phyloP scores from a whole-genome alignment of 2,797 vertebrate genomes.

The Oceanodroma leucorhoa region DNA sequence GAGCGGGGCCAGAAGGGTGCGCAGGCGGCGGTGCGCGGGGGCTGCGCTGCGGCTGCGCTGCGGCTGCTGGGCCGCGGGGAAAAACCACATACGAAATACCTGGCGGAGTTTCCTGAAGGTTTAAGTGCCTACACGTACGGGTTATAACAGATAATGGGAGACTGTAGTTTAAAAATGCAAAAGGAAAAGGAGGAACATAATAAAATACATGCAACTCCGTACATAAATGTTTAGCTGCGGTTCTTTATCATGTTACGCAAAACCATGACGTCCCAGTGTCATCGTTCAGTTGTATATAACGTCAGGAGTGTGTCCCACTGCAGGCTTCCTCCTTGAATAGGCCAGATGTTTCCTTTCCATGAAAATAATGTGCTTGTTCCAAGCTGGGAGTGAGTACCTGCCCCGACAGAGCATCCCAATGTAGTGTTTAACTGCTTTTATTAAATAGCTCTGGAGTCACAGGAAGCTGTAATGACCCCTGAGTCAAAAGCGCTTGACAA shows the following conservation, averaged over 20 bases:
- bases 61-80: background rate
- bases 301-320: background rate
- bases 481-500: background rate
- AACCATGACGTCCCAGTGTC: rapidly evolving
- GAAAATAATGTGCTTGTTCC: rapidly evolving
- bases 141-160: rapidly evolving
- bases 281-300: rapidly evolving
- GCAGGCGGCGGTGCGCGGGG: rapidly evolving
- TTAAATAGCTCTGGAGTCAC: no score
- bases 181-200: no score
- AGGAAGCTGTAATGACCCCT: no score
- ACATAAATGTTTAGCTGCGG: rapidly evolving
- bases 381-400: background rate
- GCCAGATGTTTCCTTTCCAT: rapidly evolving
- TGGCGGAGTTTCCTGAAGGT: no score
- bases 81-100: rapidly evolving
- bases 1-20: rapidly evolving
- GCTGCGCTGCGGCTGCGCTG: no score
- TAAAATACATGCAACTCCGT: background rate
- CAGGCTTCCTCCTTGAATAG: no score
- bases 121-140: no score
- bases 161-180: no score
- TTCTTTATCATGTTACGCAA: rapidly evolving
- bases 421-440: rapidly evolving
- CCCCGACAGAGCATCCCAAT: background rate